Evolutionary conservation across 2,797 vertebrate species (phyloP).

Genomic region (Ctenopoma multispine): DNA sequence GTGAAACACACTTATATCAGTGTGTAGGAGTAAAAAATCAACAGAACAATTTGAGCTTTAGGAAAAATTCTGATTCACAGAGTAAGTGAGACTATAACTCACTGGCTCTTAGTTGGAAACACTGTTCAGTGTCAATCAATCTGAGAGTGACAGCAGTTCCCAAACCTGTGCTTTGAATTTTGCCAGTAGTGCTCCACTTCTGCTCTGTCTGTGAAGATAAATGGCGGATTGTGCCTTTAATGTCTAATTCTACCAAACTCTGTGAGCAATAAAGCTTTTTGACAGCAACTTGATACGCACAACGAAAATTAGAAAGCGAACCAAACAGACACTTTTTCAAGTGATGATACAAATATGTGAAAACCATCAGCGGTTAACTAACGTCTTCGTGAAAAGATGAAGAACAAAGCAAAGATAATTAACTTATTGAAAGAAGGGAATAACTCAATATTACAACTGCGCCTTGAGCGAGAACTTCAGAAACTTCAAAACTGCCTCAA

Average conservation of each 20-base stretch:
- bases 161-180: background rate
- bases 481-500: constrained; percentile 9
- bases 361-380: constrained; percentile 22
- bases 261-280: background rate
- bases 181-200: background rate
- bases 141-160: background rate
- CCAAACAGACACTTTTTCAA: background rate
- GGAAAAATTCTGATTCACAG: no score
- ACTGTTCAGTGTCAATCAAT: constrained; percentile 20
- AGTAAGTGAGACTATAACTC: background rate
- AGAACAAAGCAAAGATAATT: constrained; percentile 31
- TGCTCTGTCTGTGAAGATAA: background rate
- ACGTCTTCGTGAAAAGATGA: constrained; percentile 14
- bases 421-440: constrained; percentile 24
- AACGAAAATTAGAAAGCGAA: background rate
- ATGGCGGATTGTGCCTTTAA: constrained; percentile 10
- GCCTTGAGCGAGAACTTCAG: constrained; percentile 13
- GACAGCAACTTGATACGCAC: no score
- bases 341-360: constrained; percentile 14
- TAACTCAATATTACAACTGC: constrained; percentile 22
- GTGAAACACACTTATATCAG: no score
- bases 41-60: no score
- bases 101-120: background rate
- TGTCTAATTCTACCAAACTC: constrained; percentile 7
- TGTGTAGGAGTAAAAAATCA: no score